These are phyloP conservation scores for Melanostoma scalare DNA, from an alignment of 2,888 invertebrate genomes.

Conservation along the genomic window DNA sequence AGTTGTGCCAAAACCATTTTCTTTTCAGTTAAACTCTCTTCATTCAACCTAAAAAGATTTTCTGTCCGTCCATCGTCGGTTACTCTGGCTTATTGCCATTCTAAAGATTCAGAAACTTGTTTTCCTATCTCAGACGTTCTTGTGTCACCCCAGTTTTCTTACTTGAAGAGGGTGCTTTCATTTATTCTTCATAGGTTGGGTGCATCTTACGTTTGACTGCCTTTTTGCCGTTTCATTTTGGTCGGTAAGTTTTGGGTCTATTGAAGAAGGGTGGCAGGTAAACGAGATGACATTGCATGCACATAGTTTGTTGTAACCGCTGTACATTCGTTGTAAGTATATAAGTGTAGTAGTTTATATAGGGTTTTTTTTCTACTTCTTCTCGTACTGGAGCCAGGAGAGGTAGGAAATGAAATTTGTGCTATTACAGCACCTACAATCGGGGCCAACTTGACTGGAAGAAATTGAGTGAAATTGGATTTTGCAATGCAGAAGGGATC, in stretches of 20 bases:
- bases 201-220: slow-evolving; percentile 50
- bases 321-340: slow-evolving; percentile 23
- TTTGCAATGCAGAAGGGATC: slow-evolving; percentile 49
- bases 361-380: neutral
- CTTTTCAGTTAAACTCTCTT: slow-evolving; percentile 41
- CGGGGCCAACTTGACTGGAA: slow-evolving; percentile 61
- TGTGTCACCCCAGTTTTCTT: neutral
- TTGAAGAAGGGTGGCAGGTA: slow-evolving; percentile 42
- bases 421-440: slow-evolving; percentile 62
- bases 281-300: slow-evolving; percentile 57
- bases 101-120: slow-evolving; percentile 33
- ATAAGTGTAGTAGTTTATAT: neutral
- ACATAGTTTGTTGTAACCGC: slow-evolving; percentile 39
- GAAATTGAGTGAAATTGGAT: slow-evolving; percentile 64
- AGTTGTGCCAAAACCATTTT: slow-evolving; percentile 47
- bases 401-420: slow-evolving; percentile 62
- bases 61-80: slow-evolving; percentile 34
- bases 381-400: neutral
- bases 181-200: slow-evolving; percentile 16
- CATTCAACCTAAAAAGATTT: slow-evolving; percentile 36
- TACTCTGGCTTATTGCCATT: slow-evolving; percentile 61
- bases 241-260: slow-evolving; percentile 39
- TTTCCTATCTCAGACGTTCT: slow-evolving; percentile 21
- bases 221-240: slow-evolving; percentile 41
- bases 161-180: slow-evolving; percentile 1